Base-by-base conservation (phyloP, 1,140 invertebrate genomes). In the Drosophila sturtevanti region DNA sequence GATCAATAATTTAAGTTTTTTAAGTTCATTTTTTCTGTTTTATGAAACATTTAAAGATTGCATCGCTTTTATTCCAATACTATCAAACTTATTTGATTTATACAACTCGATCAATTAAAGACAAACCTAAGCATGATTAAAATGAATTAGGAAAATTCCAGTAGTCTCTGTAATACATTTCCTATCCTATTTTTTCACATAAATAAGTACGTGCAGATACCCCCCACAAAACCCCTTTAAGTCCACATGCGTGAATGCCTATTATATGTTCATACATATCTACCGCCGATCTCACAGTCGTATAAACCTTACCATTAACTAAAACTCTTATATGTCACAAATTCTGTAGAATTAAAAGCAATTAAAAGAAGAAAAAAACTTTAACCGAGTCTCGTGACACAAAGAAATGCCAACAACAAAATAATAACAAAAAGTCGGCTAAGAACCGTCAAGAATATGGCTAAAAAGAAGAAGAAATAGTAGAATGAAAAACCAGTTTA, bases 361-460 rank as follows among this genome's bases (percentile, higher is more conserved):
- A 86, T 87, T 86, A 82, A 86, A 56, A 58, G 34, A 59, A 24
- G 4, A 31, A 31, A 31, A 31, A 31, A 31, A 41, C 61, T 38
- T 67, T 69, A 73, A 75, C 67, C 22, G 22, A 79, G 75, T 86
- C 81, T 82, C 82, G 82, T 82, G 79, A 86, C 79, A 87, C 69
- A 77, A 59, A 72, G 63, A 55, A 74, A 56, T 56, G 59, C 16
- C 4, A 75, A 66, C 35, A 35, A 68, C 55, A 52, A 72, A 76
- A 56, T 59, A 68, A 76, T 37, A 77, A 69, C 44, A 77, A 35
- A 77, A 35, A 69, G 65, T 76, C 73, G 65, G 73, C 72, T 77
- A 69, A 77, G 73, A 77, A 77, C 72, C 18, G 35, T 48, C 70
- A 66, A 59, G 74, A 78, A 77, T 55, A 51, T 71, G 41, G 72